These are phyloP conservation scores for Cololabis saira DNA, from an alignment of 2,113 vertebrate genomes.

Conservation along the genomic window DNA sequence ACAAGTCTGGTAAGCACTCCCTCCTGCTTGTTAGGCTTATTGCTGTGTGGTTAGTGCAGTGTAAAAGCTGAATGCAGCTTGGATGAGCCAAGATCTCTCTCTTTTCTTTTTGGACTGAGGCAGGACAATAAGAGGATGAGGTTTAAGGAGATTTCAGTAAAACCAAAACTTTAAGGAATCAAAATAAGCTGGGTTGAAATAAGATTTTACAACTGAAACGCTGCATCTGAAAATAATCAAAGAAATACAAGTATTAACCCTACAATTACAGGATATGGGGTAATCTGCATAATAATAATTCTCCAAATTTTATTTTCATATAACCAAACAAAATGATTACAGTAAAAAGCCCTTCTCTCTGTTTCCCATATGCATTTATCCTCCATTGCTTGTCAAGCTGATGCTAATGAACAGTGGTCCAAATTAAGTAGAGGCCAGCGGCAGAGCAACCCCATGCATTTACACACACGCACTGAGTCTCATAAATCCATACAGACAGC, in stretches of 20 bases:
- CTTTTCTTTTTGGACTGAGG: not conserved
- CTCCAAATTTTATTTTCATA: no score
- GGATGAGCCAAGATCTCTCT: constrained; percentile 1
- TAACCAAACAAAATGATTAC: no score
- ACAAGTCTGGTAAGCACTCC: not conserved
- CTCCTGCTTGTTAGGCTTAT: constrained; percentile 15
- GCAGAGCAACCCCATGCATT: constrained; percentile 15
- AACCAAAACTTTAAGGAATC: not conserved
- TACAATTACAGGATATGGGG: no score
- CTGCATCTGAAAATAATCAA: not conserved
- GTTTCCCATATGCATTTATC: constrained; percentile 3
- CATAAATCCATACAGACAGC: constrained; percentile 50
- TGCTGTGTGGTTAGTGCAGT: constrained; percentile 10
- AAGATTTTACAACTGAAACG: not conserved
- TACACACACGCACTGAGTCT: constrained; percentile 10
- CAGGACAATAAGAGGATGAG: not conserved
- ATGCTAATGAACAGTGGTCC: constrained; percentile 22
- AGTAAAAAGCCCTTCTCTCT: not conserved
- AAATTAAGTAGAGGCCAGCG: constrained; percentile 33
- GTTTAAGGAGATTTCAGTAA: constrained; percentile 4
- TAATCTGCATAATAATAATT: no score
- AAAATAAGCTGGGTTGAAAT: not conserved
- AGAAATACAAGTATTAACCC: not conserved
- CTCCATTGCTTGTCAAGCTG: constrained; percentile 24
- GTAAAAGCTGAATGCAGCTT: not conserved